Conservation (phyloP, 2,113 vertebrate genomes). For the Chroicocephalus ridibundus region DNA sequence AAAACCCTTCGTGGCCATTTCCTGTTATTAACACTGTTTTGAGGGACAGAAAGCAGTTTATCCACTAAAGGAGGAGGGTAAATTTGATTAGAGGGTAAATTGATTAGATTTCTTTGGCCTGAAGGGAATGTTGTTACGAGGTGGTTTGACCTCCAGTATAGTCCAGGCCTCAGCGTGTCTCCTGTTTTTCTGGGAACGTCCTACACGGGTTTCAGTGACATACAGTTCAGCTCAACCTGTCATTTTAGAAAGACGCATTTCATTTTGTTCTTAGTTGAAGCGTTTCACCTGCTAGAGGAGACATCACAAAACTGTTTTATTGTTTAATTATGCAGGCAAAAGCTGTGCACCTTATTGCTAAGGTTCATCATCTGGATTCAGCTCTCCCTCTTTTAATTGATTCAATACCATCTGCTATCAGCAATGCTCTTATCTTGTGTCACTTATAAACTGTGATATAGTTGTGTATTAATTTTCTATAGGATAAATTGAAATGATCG, state of each 20-base stretch:
- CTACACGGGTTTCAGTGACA: not conserved
- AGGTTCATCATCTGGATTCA: not conserved
- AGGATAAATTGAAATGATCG: not conserved
- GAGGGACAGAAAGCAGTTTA: not conserved
- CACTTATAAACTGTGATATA: not conserved
- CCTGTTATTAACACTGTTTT: not conserved
- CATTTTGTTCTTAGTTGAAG: not conserved
- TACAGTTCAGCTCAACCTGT: not conserved
- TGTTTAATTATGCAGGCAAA: not conserved
- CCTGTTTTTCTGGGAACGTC: not conserved
- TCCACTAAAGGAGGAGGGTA: not conserved
- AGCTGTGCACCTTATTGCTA: not conserved
- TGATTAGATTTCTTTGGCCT: not conserved
- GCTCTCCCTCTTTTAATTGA: not conserved
- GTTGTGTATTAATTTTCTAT: not conserved
- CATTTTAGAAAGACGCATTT: not conserved
- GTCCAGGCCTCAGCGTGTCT: not conserved
- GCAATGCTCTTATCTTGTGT: not conserved
- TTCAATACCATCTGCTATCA: not conserved
- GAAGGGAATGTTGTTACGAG: not conserved
- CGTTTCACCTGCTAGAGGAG: not conserved
- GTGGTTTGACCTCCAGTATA: not conserved
- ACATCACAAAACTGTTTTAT: not conserved
- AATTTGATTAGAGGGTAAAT: not conserved
- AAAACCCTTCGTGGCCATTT: not conserved